These are phyloP conservation scores for Conchocele bisecta DNA, from an alignment of 2,888 invertebrate species.

Conservation along the genomic window DNA sequence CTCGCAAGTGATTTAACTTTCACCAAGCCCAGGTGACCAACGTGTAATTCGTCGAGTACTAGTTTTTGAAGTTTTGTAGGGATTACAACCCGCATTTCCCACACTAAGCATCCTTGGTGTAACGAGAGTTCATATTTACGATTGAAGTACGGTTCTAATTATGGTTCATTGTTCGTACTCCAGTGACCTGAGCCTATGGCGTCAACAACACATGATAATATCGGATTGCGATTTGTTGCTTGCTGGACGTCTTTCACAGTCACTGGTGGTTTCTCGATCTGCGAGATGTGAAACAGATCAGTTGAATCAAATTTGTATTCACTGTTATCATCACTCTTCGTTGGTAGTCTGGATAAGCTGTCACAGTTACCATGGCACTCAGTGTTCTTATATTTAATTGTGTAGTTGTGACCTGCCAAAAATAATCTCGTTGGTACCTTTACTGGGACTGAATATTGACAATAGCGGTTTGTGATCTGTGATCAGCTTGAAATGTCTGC, in stretches of 20 bases:
- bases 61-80: conserved; percentile 54
- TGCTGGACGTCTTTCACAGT: conserved; percentile 14
- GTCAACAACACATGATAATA: conserved; percentile 34
- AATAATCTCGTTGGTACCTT: conserved; percentile 52
- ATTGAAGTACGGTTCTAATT: conserved; percentile 26
- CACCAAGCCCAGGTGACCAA: conserved; percentile 66
- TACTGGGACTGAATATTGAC: conserved; percentile 47
- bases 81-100: conserved; percentile 64
- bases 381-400: conserved; percentile 9
- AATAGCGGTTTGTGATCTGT: conserved; percentile 59
- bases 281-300: conserved; percentile 35
- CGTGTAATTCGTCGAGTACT: conserved; percentile 65
- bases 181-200: conserved; percentile 26
- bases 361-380: conserved; percentile 34
- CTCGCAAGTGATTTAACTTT: conserved; percentile 72
- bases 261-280: conserved; percentile 71
- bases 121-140: conserved; percentile 47
- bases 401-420: conserved; percentile 3
- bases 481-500: conserved; percentile 77
- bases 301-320: conserved; percentile 16
- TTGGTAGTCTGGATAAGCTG: conserved; percentile 31
- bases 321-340: neutral
- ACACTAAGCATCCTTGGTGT: conserved; percentile 64
- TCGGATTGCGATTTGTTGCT: conserved; percentile 32
- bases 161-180: conserved; percentile 7